phyloP scores from a whole-genome alignment of 2,888 invertebrate genomes.

The Coremacera marginata region DNA sequence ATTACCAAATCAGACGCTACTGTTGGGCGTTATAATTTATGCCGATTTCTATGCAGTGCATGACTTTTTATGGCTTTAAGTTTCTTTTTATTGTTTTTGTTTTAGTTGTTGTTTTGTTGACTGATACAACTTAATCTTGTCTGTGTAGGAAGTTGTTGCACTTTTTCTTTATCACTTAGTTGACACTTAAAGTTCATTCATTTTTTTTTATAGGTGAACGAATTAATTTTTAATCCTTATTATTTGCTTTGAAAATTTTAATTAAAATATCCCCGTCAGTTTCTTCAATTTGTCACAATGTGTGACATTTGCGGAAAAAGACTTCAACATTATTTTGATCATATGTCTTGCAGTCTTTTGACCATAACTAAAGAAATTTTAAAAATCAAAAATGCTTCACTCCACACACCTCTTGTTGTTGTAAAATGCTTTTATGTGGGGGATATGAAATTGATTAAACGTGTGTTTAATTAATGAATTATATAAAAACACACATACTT shows the following conservation, averaged over 20 bases:
- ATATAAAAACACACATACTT: not conserved
- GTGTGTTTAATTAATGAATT: not conserved
- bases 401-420: not conserved
- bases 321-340: not conserved
- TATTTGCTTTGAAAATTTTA: no score
- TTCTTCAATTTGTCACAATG: not conserved
- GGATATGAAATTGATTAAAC: not conserved
- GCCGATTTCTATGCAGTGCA: not conserved
- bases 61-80: not conserved
- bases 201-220: no score
- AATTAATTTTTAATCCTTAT: no score
- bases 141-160: no score
- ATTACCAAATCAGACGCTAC: not conserved
- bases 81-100: no score
- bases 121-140: no score
- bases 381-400: constrained; percentile 12
- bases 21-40: not conserved
- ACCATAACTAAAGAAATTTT: constrained; percentile 5
- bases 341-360: constrained; percentile 29
- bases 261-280: no score
- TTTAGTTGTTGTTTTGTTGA: no score
- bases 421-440: not conserved
- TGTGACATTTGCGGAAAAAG: not conserved
- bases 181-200: no score
- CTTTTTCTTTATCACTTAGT: no score